phyloP scores from a whole-genome alignment of 2,113 vertebrate genomes.

The Asarcornis scutulata region DNA sequence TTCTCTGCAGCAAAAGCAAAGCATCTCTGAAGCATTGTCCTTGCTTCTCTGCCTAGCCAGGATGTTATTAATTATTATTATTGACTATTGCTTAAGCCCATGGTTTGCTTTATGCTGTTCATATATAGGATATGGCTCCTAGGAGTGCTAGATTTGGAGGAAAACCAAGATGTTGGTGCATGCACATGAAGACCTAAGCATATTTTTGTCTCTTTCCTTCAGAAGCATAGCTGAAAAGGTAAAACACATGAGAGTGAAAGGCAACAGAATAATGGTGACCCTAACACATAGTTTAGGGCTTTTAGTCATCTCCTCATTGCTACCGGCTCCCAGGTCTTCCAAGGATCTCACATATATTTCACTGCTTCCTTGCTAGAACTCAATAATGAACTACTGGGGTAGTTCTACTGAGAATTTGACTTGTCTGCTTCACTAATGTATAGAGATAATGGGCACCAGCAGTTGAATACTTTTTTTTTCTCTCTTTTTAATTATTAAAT shows the following conservation, averaged over 20 bases:
- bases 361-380: background rate
- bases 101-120: background rate
- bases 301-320: background rate
- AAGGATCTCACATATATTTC: background rate
- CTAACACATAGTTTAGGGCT: background rate
- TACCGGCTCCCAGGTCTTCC: background rate
- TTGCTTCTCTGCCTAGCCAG: background rate
- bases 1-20: no score
- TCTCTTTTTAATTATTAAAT: background rate
- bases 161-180: no score
- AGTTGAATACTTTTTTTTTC: background rate
- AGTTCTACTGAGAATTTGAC: background rate
- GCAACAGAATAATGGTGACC: no score
- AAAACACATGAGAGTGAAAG: background rate
- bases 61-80: background rate
- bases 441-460: background rate
- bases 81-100: background rate
- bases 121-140: background rate
- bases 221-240: background rate
- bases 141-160: background rate
- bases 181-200: rapidly evolving
- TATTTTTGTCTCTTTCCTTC: background rate
- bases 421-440: background rate
- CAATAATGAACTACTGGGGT: background rate
- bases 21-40: no score